Percentiles rank a stretch among this genome's conserved stretches.
Evolutionary conservation across 2,797 vertebrate species (phyloP).

Genomic region (Carcharodon carcharias): DNA sequence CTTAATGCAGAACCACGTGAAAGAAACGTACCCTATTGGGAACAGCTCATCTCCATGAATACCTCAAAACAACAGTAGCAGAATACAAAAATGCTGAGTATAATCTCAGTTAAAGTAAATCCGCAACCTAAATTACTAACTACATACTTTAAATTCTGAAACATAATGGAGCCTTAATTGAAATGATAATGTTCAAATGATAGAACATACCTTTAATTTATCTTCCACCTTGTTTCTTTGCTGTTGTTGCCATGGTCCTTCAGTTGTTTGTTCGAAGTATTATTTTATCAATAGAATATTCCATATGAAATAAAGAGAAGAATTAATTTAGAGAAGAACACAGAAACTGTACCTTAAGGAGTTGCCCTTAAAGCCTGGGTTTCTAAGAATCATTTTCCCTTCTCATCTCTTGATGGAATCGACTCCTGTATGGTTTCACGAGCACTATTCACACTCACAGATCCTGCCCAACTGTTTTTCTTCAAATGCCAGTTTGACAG

Average conservation of each 20-base stretch:
- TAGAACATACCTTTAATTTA: constrained; percentile 26
- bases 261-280: background rate
- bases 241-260: background rate
- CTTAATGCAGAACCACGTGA: constrained; percentile 19
- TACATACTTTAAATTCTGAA: background rate
- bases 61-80: background rate
- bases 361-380: background rate
- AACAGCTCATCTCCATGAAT: background rate
- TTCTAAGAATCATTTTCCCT: background rate
- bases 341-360: background rate
- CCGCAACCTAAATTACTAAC: background rate
- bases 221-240: background rate
- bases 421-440: background rate
- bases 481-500: background rate
- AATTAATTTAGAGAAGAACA: background rate
- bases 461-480: background rate
- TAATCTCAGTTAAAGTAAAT: background rate
- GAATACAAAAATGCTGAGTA: background rate
- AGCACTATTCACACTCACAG: background rate
- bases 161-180: constrained; percentile 31
- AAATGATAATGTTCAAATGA: constrained; percentile 13
- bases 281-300: constrained; percentile 15
- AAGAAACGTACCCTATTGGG: constrained; percentile 6
- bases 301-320: background rate
- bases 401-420: background rate